phyloP scores from a whole-genome alignment of 2,797 vertebrate genomes.

The Notoglanidium macrostoma region DNA sequence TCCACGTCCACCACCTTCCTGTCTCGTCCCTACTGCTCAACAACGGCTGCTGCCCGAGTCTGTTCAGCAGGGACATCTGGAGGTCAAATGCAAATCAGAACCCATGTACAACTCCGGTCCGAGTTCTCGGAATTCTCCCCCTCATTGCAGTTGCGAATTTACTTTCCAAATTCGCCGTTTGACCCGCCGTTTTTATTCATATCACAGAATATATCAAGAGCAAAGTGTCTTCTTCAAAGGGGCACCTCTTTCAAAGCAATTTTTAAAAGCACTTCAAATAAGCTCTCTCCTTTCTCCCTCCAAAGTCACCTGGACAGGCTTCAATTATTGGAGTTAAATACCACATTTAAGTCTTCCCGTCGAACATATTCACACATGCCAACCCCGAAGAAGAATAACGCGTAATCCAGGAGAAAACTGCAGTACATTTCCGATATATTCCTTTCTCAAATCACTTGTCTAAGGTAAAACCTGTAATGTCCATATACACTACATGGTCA shows the following conservation, averaged over 20 bases:
- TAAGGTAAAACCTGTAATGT: neutral
- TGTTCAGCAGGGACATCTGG: neutral
- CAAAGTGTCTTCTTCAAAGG: neutral
- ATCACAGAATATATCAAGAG: neutral
- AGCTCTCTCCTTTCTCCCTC: neutral
- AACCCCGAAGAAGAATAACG: neutral
- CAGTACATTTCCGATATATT: neutral
- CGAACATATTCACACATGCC: neutral
- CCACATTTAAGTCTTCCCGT: neutral
- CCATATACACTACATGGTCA: neutral
- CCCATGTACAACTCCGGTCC: neutral
- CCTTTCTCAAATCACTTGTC: neutral
- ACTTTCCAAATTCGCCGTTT: neutral
- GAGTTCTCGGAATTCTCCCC: neutral
- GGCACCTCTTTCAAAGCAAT: neutral
- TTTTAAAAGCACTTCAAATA: neutral
- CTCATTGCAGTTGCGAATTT: neutral
- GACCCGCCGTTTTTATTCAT: neutral
- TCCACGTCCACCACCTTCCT: neutral
- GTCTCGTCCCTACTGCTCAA: neutral
- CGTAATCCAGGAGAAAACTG: too few relatives aligned
- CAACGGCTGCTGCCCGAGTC: neutral
- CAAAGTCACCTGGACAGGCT: constrained; percentile 17
- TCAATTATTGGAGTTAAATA: constrained; percentile 21
- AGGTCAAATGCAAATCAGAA: constrained; percentile 5